Percentiles rank a stretch among this genome's conserved stretches.
Evolutionary conservation across 1,140 invertebrate genomes (phyloP).

Genomic region (Chrysomallon squamiferum): DNA sequence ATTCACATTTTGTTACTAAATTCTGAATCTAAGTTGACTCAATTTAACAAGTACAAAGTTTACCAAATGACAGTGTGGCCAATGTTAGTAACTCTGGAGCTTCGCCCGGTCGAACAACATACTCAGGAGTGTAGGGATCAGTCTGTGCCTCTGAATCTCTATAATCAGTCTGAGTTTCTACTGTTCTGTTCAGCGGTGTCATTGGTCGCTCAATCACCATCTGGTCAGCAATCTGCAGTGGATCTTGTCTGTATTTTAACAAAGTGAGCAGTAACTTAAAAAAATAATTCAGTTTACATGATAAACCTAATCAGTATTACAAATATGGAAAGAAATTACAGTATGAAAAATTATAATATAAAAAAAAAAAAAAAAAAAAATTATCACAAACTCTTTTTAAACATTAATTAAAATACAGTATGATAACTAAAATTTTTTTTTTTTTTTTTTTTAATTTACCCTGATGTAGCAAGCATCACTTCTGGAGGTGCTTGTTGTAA

Average conservation of each 20-base stretch:
- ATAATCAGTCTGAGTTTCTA: slow-evolving; percentile 74
- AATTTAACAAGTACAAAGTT: too few species aligned
- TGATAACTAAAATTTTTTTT: too few species aligned
- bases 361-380: too few species aligned
- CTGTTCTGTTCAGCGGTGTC: slow-evolving; percentile 57
- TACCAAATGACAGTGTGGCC: slow-evolving; percentile 71
- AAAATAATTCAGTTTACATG: not conserved
- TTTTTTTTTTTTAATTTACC: slow-evolving; percentile 32
- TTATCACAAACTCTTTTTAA: too few species aligned
- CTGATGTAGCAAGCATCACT: slow-evolving; percentile 58
- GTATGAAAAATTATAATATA: too few species aligned
- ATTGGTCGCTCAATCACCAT: slow-evolving; percentile 35
- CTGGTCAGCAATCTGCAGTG: slow-evolving; percentile 44
- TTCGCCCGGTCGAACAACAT: slow-evolving; percentile 65
- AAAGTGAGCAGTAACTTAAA: not conserved
- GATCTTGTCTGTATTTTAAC: slow-evolving; percentile 47
- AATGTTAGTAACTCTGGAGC: slow-evolving; percentile 72
- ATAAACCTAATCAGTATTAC: not conserved
- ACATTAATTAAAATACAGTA: too few species aligned
- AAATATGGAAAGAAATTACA: not conserved
- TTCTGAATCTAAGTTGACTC: too few species aligned
- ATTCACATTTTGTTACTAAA: too few species aligned
- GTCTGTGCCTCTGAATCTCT: slow-evolving; percentile 81
- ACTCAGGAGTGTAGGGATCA: slow-evolving; percentile 76
- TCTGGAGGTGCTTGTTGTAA: slow-evolving; percentile 62